These are phyloP conservation scores for Phenganax stokvisi DNA, from an alignment of 92 coral and sea anemone species.

Conservation along the genomic window DNA sequence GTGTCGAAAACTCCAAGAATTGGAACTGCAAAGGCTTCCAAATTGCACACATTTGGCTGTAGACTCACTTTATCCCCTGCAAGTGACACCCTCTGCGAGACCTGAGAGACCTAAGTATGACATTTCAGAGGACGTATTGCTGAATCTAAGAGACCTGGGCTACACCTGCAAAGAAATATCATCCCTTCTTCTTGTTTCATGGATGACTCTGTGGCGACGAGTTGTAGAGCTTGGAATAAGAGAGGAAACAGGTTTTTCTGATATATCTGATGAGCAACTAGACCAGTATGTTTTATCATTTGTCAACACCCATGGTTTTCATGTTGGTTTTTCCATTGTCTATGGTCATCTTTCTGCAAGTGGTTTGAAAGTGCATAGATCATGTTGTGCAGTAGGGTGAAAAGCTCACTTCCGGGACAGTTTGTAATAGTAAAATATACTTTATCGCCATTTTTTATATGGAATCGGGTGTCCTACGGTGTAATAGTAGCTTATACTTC, in stretches of 20 bases:
- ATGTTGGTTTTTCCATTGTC: conserved; percentile 48
- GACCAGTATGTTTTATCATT: conserved; percentile 44
- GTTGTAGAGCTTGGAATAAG: conserved; percentile 49
- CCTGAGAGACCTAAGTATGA: conserved; percentile 49
- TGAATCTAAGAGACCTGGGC: conserved; percentile 48
- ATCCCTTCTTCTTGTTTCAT: conserved; percentile 44
- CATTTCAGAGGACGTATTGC: conserved; percentile 52
- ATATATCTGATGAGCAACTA: conserved; percentile 42
- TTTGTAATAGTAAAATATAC: too few species aligned
- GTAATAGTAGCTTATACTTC: too few species aligned
- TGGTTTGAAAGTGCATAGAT: conserved; percentile 54
- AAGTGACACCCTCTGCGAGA: conserved; percentile 33
- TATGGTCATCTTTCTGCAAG: conserved; percentile 50
- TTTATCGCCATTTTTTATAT: too few species aligned
- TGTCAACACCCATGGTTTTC: conserved; percentile 44
- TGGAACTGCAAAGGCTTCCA: conserved; percentile 33
- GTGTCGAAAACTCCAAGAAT: conserved; percentile 56
- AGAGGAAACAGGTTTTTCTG: conserved; percentile 47
- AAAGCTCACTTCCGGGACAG: too few species aligned
- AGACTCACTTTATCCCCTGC: conserved; percentile 39
- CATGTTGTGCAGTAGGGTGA: too few species aligned
- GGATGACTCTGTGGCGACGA: conserved; percentile 51
- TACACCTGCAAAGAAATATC: conserved; percentile 49
- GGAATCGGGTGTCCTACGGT: too few species aligned
- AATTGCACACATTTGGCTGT: conserved; percentile 45